Base-by-base conservation (phyloP, 92 coral and sea anemone genomes). In the Parazoanthus atlanticus region DNA sequence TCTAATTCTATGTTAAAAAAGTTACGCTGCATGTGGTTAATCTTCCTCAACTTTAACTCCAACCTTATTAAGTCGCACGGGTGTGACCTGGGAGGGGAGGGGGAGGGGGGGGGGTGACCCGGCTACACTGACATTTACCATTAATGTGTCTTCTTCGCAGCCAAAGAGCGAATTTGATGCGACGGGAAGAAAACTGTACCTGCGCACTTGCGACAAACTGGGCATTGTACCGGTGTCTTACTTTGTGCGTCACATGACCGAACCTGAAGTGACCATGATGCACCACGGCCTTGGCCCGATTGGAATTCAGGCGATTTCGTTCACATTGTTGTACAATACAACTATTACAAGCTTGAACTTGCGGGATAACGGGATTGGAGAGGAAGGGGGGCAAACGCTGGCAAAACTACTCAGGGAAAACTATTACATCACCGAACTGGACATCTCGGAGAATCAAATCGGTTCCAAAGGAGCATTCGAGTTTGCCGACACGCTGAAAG, bases 261-360 rank as follows among this genome's bases (percentile, higher is more conserved):
- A 93, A 15, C 94, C 96, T 1, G 91, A 91, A 49, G 92, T 95
- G 71, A 90, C 91, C 93, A 95, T 95, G 96, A 90, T 92, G 89
- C 98, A 95, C 66, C 98, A 93, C 93, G 98, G 98, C 74, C 94
- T 95, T 75, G 98, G 98, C 56, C 94, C 98, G 49, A 82, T 91
- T 6, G 98, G 94, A 54, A 92, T 95, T 40, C 94, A 92, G 3
- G 98, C 98, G 5, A 95, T 95, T 79, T 85, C 96, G 13, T 86
- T 95, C 28, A 94, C 96, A 5, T 61, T 95, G 70, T 32, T 95
- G 47, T 95, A 90, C 91, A 95, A 95, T 71, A 95, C 98, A n/a
- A 95, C 84, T 17, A 94, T 95, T 15, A 93, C 98, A 26, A 87
- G 85, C 79, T 85, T 95, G 17, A 93, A 93, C 89, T 86, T 96